Conservation (phyloP, 2,888 invertebrate genomes). For the Diarsia rubi region DNA sequence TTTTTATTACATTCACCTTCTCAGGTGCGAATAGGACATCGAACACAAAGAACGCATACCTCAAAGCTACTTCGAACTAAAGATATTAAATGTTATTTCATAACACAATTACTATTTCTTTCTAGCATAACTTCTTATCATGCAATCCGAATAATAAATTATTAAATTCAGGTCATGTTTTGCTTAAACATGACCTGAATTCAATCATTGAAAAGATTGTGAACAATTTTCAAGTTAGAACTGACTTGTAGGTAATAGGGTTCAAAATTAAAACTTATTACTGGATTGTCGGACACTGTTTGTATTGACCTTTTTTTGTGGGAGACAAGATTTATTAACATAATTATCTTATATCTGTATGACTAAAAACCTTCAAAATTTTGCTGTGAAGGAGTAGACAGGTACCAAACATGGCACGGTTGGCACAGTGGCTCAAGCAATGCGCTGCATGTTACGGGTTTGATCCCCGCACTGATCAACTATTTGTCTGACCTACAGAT, state of each 20-base stretch:
- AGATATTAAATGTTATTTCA: not conserved
- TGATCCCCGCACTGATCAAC: too few relatives aligned
- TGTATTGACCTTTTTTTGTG: not conserved
- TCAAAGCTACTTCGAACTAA: not conserved
- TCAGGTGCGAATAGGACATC: not conserved
- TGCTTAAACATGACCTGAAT: not conserved
- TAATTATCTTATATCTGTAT: not conserved
- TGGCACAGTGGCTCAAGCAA: too few relatives aligned
- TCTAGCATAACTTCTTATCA: slow-evolving; percentile 25
- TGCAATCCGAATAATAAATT: slow-evolving; percentile 3
- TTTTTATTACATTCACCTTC: slow-evolving; percentile 36
- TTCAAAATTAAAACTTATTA: not conserved
- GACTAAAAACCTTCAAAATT: not conserved
- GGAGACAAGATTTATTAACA: too few relatives aligned
- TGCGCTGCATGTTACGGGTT: too few relatives aligned
- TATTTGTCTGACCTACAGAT: too few relatives aligned
- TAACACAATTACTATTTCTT: not conserved
- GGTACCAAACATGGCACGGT: too few relatives aligned
- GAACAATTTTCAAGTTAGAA: slow-evolving; percentile 15
- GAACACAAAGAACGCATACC: not conserved
- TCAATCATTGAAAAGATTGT: not conserved
- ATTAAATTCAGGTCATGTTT: slow-evolving; percentile 40
- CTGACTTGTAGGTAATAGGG: not conserved
- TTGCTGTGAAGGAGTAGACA: not conserved
- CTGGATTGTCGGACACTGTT: rapidly evolving